Evolutionary conservation across 2,797 vertebrate genomes (phyloP).

Genomic region (Siniperca undulata): DNA sequence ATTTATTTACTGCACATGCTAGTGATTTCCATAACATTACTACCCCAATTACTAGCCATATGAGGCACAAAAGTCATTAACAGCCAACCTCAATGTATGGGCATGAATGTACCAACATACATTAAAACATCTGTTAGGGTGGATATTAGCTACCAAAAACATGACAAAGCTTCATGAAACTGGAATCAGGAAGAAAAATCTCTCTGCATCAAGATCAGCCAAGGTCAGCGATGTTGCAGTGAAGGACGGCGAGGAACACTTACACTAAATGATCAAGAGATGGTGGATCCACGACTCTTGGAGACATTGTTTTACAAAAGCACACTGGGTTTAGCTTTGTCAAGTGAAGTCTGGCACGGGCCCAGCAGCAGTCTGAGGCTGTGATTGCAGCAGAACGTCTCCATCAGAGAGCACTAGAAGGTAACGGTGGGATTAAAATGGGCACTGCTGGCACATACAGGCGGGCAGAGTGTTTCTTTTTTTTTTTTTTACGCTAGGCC

Average conservation of each 20-base stretch:
- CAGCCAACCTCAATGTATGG: conserved; percentile 49
- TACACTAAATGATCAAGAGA: conserved; percentile 49
- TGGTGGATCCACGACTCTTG: conserved; percentile 49
- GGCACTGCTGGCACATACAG: conserved; percentile 87
- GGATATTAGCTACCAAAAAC: neutral
- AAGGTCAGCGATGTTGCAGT: conserved; percentile 45
- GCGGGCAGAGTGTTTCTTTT: conserved; percentile 75
- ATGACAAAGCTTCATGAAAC: neutral
- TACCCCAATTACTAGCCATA: conserved; percentile 75
- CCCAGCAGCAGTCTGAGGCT: conserved; percentile 81
- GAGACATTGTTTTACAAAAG: conserved; percentile 69
- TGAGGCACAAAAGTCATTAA: conserved; percentile 72
- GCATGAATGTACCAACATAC: conserved; percentile 35
- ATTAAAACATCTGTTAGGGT: conserved; percentile 13
- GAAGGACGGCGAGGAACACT: conserved; percentile 27
- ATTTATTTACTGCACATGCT: conserved; percentile 86
- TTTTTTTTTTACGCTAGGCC: conserved; percentile 67
- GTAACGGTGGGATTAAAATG: conserved; percentile 85
- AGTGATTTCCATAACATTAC: conserved; percentile 84
- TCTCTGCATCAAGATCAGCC: conserved; percentile 16
- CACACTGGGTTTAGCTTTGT: conserved; percentile 67
- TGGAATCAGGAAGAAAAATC: conserved; percentile 18
- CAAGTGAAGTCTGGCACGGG: conserved; percentile 78
- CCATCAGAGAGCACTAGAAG: conserved; percentile 85
- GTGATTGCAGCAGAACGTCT: conserved; percentile 81